Evolutionary conservation across 2,113 vertebrate genomes (phyloP).

Genomic region (Geococcyx californianus): DNA sequence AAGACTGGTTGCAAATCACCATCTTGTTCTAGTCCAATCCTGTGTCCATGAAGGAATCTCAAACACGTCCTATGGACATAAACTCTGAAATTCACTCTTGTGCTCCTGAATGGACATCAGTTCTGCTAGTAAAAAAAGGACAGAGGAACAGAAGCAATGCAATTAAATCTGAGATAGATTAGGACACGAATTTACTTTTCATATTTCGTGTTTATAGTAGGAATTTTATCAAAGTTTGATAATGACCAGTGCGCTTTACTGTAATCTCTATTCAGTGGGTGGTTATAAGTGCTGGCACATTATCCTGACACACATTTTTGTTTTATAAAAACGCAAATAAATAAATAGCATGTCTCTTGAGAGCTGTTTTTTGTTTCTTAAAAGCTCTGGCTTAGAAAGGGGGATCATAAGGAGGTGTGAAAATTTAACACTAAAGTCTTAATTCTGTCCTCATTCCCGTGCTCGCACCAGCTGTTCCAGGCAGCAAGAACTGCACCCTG

Average conservation of each 20-base stretch:
- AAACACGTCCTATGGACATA: background rate
- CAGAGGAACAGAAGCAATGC: background rate
- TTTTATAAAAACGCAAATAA: slow-evolving; percentile 22
- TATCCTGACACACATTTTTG: background rate
- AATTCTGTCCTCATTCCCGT: background rate
- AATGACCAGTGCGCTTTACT: background rate
- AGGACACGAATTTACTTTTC: background rate
- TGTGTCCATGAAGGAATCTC: background rate
- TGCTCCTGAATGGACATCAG: background rate
- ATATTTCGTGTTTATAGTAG: background rate
- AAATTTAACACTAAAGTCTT: slow-evolving; percentile 9
- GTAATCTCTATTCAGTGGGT: background rate
- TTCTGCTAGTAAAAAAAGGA: background rate
- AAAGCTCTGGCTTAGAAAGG: slow-evolving; percentile 10
- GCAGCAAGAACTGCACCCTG: background rate
- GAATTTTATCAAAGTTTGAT: background rate
- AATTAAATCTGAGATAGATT: background rate
- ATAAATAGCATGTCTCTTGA: background rate
- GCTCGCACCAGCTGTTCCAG: slow-evolving; percentile 11
- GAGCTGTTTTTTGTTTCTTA: background rate
- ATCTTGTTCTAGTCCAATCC: background rate
- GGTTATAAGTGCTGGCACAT: background rate
- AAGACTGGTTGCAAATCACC: background rate
- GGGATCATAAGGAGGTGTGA: slow-evolving; percentile 16
- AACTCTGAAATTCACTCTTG: background rate